Conservation (phyloP, 2,888 invertebrate species). For the Ditula angustiorana region DNA sequence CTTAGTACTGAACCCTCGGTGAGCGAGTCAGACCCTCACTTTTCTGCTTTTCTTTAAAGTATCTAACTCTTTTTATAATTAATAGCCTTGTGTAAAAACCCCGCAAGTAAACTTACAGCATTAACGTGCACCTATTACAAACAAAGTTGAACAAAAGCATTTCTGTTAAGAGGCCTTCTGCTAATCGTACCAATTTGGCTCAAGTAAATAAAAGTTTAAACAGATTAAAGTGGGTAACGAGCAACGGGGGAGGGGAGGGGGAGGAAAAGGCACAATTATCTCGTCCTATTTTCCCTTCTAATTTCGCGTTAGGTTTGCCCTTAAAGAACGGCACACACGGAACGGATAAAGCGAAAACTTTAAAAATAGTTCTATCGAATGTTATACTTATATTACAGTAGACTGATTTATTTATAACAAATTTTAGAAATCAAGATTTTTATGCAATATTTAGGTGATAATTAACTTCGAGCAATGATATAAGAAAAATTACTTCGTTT, state of each 20-base stretch:
- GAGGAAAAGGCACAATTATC: slow-evolving; percentile 71
- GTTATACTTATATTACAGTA: not conserved
- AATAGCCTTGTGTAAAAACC: not conserved
- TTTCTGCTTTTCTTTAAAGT: not conserved
- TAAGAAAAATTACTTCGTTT: too few relatives aligned
- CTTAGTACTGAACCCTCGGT: too few relatives aligned
- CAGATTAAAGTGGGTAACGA: slow-evolving; percentile 80
- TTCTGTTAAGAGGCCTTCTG: slow-evolving; percentile 58
- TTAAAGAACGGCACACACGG: slow-evolving; percentile 55
- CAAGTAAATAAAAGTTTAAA: slow-evolving; percentile 82
- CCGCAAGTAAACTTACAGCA: slow-evolving; percentile 1
- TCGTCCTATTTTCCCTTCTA: slow-evolving; percentile 82
- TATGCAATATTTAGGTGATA: too few relatives aligned
- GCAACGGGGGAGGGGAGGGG: slow-evolving; percentile 54
- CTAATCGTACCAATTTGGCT: slow-evolving; percentile 76
- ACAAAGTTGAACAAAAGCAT: slow-evolving; percentile 56
- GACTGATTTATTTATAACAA: too few relatives aligned
- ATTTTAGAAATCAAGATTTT: too few relatives aligned
- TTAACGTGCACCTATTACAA: slow-evolving; percentile 23
- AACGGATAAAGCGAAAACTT: slow-evolving; percentile 47
- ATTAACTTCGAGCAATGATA: too few relatives aligned
- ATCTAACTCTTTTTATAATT: not conserved
- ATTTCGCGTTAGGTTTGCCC: slow-evolving; percentile 74
- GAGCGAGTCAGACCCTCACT: too few relatives aligned
- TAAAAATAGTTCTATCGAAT: not conserved